Conservation (phyloP, 2,113 vertebrate genomes). For the Salvelinus fontinalis region DNA sequence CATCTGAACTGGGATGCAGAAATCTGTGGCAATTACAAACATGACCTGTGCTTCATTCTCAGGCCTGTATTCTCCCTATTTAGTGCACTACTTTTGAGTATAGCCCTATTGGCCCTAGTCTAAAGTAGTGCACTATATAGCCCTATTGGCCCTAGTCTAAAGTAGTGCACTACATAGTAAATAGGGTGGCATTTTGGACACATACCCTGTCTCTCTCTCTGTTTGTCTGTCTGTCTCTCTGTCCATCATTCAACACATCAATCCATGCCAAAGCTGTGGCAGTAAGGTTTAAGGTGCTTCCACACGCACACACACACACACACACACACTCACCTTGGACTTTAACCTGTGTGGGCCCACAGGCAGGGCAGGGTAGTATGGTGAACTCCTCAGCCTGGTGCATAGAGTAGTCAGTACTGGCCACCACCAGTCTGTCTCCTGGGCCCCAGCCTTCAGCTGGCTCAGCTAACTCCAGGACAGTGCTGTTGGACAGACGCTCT, state of each 20-base stretch:
- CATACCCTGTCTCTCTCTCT: no score
- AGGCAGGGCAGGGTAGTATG: constrained; percentile 82
- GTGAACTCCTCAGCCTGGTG: constrained; percentile 93
- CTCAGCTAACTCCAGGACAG: constrained; percentile 84
- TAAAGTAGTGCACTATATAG: no score
- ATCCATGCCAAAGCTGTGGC: no score
- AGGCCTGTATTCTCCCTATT: neutral
- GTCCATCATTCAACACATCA: no score
- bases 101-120: no score
- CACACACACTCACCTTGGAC: constrained; percentile 81
- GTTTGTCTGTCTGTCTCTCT: no score
- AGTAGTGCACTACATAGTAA: no score
- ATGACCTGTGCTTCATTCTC: neutral
- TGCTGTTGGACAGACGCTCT: constrained; percentile 67
- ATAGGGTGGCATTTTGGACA: no score
- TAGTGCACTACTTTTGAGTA: no score
- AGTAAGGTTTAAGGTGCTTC: neutral
- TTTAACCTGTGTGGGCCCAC: constrained; percentile 80
- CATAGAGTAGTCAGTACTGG: constrained; percentile 97
- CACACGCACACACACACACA: neutral
- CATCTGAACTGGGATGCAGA: neutral
- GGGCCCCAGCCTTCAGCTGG: constrained; percentile 83
- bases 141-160: no score
- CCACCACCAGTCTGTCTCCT: constrained; percentile 84
- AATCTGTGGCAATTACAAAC: neutral